Evolutionary conservation across 2,888 invertebrate species (phyloP).

Genomic region (Rhingia rostrata): DNA sequence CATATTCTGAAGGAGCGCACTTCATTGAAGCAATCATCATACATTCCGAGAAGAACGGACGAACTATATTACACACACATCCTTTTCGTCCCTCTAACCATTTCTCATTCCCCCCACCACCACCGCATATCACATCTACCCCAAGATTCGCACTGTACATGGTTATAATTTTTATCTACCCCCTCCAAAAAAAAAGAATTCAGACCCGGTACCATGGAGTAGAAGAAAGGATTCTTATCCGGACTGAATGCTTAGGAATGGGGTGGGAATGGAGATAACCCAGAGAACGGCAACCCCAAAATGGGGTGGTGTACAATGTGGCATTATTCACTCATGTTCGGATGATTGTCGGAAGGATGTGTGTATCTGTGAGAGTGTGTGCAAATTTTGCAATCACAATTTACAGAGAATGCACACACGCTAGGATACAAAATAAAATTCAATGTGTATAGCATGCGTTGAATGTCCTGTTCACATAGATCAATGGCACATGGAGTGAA

Average conservation of each 20-base stretch:
- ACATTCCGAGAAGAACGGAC: slow-evolving; percentile 67
- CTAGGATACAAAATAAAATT: background rate
- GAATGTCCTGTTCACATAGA: slow-evolving; percentile 58
- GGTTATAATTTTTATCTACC: slow-evolving; percentile 67
- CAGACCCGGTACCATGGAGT: background rate
- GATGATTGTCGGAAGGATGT: background rate
- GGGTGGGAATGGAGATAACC: slow-evolving; percentile 44
- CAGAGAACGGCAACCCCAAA: slow-evolving; percentile 46
- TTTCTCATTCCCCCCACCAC: background rate
- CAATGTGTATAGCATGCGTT: slow-evolving; percentile 37
- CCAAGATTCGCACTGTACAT: background rate
- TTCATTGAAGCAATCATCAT: slow-evolving; percentile 74
- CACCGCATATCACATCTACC: background rate
- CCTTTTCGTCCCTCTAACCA: slow-evolving; percentile 27
- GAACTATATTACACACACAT: slow-evolving; percentile 28
- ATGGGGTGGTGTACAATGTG: slow-evolving; percentile 14
- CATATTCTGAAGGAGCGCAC: slow-evolving; percentile 71
- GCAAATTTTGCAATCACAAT: slow-evolving; percentile 63
- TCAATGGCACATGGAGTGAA: slow-evolving; percentile 47
- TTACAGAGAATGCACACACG: slow-evolving; percentile 47
- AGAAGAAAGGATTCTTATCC: slow-evolving; percentile 44
- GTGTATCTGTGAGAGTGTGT: background rate
- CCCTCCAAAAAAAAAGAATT: slow-evolving; percentile 23
- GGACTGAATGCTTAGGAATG: slow-evolving; percentile 52
- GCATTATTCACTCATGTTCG: slow-evolving; percentile 38